Evolutionary conservation across 2,797 vertebrate species (phyloP), one percentile per base, ranked within the genome.

Genomic region (Gadopsis bispinosus): DNA sequence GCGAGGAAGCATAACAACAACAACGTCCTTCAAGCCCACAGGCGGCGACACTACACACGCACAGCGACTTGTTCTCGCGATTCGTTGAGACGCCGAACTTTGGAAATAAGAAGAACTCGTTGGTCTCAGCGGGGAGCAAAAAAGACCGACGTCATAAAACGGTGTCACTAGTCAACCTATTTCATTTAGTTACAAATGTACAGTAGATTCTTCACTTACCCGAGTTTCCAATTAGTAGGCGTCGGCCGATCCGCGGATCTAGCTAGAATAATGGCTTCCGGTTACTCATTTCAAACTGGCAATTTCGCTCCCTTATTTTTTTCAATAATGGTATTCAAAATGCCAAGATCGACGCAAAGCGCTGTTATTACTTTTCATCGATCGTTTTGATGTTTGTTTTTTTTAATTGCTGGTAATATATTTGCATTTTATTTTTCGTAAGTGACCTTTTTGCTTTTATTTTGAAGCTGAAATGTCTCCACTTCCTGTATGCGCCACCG

Each of bases 221-320:
- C 88, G 81, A 73, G 47, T 55, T 80, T 45, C n/a, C 64, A 26
- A 41, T 45, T 20, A 26, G 62, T 65, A 91, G 92, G 91, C 90
- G 91, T 93, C 90, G 89, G 87, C 88, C 73, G 85, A 64, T 55
- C 26, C 4, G 10, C 29, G 31, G 26, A 26, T 63, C 4, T 11
- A 29, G 3, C 29, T 16, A 7, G 1, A 53, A 53, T 3, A 11
- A 16, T 6, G 5, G 2, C 19, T 82, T 87, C 85, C 86, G 77
- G 47, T 67, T 67, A 12, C 1, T 3, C 0, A 19, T 79, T 83
- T 87, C 75, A 83, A 77, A 82, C 4, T 63, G 66, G 10, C 0
- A 3, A 0, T 12, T 1, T 3, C 12, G 17, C 11, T 26, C 0
- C 3, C 0, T 61, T 54, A 1, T 5, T 1, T 20, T 54, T 62